Conservation (phyloP, 1,140 invertebrate genomes). For the Calephelis nemesis region DNA sequence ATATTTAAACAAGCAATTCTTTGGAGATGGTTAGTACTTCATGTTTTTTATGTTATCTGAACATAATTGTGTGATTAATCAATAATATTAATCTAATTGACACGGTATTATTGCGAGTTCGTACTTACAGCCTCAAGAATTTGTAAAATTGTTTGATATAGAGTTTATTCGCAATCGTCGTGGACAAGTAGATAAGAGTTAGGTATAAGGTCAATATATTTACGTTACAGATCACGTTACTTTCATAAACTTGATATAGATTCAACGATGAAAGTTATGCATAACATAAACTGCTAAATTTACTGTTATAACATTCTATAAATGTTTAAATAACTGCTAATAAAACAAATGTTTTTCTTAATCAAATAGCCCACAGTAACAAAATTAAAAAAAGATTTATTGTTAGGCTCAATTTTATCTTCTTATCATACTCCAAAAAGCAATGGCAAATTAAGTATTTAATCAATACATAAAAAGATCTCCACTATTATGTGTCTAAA, state of each 20-base stretch:
- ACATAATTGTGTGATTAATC: neutral
- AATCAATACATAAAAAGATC: no score
- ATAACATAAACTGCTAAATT: no score
- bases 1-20: conserved; percentile 77
- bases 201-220: conserved; percentile 5
- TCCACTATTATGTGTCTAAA: no score
- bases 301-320: no score
- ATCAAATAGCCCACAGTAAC: no score
- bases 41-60: conserved; percentile 1
- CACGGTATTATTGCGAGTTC: neutral
- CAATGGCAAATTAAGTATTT: no score
- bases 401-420: no score
- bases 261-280: no score
- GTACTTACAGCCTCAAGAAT: neutral
- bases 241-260: neutral
- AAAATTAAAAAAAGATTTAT: no score
- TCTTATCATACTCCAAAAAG: no score
- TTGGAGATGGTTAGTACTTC: conserved; percentile 69
- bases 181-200: neutral
- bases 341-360: no score
- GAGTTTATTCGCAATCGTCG: neutral
- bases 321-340: no score
- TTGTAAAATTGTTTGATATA: neutral
- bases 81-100: neutral
- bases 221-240: conserved; percentile 10